These are phyloP conservation scores for Stegodyphus dumicola DNA, from an alignment of 1,140 invertebrate species.

Conservation along the genomic window DNA sequence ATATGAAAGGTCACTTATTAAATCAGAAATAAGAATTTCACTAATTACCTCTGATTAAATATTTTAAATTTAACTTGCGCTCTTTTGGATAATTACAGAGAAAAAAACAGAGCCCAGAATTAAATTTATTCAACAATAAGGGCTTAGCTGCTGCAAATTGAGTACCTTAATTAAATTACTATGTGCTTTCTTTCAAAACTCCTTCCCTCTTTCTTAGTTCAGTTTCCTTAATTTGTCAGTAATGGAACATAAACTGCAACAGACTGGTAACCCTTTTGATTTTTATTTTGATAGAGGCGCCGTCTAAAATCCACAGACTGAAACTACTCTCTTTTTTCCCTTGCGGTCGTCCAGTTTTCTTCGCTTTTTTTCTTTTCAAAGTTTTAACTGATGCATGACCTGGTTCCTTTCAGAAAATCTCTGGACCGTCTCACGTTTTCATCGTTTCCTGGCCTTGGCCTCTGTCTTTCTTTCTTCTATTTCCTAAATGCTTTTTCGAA, in stretches of 20 bases:
- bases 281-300: conserved; percentile 5
- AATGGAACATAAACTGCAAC: not conserved
- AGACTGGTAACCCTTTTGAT: conserved; percentile 9
- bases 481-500: not conserved
- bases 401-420: not conserved
- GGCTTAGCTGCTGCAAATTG: no score
- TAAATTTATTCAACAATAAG: no score
- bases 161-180: no score
- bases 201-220: not conserved
- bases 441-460: conserved; percentile 5
- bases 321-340: conserved; percentile 3
- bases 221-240: conserved; percentile 12
- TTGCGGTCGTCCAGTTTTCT: not conserved
- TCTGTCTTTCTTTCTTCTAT: not conserved
- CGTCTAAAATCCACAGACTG: conserved; percentile 1
- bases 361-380: not conserved
- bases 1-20: no score
- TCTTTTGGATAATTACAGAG: no score
- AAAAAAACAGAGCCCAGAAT: no score
- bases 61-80: no score
- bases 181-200: no score
- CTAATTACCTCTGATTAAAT: no score
- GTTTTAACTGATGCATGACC: conserved; percentile 23
- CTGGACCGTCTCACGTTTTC: conserved; percentile 14
- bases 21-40: no score